phyloP scores from a whole-genome alignment of 2,888 invertebrate species.

The Chrysina gloriosa region DNA sequence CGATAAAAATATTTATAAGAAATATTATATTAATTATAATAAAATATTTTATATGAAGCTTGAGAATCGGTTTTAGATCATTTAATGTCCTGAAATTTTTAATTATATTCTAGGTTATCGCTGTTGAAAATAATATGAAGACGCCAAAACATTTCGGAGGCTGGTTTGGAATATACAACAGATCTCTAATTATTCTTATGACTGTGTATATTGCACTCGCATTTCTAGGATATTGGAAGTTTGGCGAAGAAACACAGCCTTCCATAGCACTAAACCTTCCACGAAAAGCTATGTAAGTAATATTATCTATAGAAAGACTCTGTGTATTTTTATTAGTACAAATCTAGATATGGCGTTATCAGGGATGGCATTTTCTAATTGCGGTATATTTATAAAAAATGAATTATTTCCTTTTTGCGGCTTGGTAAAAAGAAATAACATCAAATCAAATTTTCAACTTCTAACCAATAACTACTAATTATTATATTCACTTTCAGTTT shows the following conservation, averaged over 20 bases:
- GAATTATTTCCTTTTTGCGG: too few species aligned
- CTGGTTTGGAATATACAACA: slow-evolving; percentile 33
- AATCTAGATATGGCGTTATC: neutral
- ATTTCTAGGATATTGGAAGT: slow-evolving; percentile 30
- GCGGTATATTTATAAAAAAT: too few species aligned
- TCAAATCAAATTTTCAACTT: too few species aligned
- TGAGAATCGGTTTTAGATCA: too few species aligned
- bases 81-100: too few species aligned
- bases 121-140: slow-evolving; percentile 37
- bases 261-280: slow-evolving; percentile 30
- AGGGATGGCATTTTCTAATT: too few species aligned
- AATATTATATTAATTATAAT: too few species aligned
- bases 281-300: neutral
- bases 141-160: slow-evolving; percentile 23
- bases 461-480: neutral
- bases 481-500: slow-evolving; percentile 19
- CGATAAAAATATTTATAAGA: too few species aligned
- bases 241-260: slow-evolving; percentile 22
- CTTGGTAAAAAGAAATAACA: too few species aligned
- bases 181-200: slow-evolving; percentile 13
- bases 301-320: neutral
- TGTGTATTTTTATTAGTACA: neutral
- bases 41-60: too few species aligned
- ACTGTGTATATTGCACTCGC: slow-evolving; percentile 10
- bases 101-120: neutral